Evolutionary conservation across 2,797 vertebrate genomes (phyloP), one percentile per base, ranked within the genome.

Genomic region (Podargus strigoides): DNA sequence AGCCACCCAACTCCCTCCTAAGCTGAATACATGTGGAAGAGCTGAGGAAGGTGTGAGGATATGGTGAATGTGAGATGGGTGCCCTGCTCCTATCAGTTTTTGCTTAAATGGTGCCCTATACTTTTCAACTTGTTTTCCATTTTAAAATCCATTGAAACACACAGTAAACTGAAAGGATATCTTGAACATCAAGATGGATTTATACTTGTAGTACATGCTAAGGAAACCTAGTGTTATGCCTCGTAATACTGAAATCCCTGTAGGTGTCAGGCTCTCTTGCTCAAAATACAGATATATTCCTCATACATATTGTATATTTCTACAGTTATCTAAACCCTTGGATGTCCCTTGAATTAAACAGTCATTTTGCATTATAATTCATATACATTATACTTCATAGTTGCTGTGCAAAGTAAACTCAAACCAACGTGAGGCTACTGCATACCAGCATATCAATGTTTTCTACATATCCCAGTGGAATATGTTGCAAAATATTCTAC

Each of bases 281-380:
- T 91, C 77, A 87, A 93, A 95, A 77, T 62, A 75, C 26, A 52
- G 67, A 70, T 91, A 56, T n/a, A 81, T 82, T 94, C 59, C 87
- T 95, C 94, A 93, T 95, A 78, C 76, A 95, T 94, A 95, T 86
- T 93, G 70, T 73, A 94, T 91, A 39, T 74, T 88, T 88, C 85
- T 93, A 70, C 77, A 88, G 82, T 82, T 75, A 91, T 87, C 91
- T 84, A 79, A 96, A 74, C 79, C 74, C 80, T 96, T 94, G 66
- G 32, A 56, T 89, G 69, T 90, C 74, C 92, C 73, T 91, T 90
- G 94, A 95, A 96, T 95, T 93, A 92, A 90, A 68, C 53, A 97
- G 89, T 59, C 60, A 1, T 91, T 94, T 90, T 93, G 74, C 77
- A 88, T 92, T 93, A 84, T 93, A 90, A 90, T 96, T 86, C 74